Conservation (phyloP, 2,113 vertebrate species). For the Amazona vittata region DNA sequence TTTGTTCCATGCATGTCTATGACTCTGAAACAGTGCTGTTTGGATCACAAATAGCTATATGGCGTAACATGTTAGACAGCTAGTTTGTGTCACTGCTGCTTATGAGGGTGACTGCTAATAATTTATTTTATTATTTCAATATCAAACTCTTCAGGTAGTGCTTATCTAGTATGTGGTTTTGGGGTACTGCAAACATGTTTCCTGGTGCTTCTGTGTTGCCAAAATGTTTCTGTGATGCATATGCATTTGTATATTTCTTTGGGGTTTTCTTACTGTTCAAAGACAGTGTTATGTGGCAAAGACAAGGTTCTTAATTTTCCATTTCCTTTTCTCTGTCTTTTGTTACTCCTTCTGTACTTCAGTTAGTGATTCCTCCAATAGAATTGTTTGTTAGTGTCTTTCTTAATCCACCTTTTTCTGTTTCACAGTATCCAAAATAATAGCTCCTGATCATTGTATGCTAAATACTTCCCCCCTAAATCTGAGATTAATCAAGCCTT, state of each 20-base stretch:
- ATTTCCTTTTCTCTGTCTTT: not conserved
- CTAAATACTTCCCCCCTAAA: not conserved
- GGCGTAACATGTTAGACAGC: not conserved
- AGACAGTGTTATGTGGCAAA: not conserved
- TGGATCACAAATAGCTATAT: not conserved
- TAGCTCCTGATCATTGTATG: not conserved
- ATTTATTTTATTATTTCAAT: not conserved
- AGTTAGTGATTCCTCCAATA: not conserved
- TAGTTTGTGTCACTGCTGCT: not conserved
- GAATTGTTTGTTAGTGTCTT: not conserved
- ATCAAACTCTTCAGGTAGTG: not conserved
- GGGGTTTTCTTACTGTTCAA: not conserved
- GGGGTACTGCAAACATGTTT: not conserved
- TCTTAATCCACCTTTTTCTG: not conserved
- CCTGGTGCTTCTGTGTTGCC: not conserved
- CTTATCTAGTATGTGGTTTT: not conserved
- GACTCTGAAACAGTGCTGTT: not conserved
- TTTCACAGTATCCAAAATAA: not conserved
- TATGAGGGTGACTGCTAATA: not conserved
- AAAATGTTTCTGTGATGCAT: not conserved
- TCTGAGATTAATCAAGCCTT: not conserved
- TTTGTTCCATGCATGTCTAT: slow-evolving; percentile 14
- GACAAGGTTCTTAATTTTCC: not conserved
- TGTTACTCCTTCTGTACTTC: not conserved
- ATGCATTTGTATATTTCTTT: not conserved